Conservation (phyloP, 35 echinoderm and acorn worm species). For the Lytechinus variegatus region DNA sequence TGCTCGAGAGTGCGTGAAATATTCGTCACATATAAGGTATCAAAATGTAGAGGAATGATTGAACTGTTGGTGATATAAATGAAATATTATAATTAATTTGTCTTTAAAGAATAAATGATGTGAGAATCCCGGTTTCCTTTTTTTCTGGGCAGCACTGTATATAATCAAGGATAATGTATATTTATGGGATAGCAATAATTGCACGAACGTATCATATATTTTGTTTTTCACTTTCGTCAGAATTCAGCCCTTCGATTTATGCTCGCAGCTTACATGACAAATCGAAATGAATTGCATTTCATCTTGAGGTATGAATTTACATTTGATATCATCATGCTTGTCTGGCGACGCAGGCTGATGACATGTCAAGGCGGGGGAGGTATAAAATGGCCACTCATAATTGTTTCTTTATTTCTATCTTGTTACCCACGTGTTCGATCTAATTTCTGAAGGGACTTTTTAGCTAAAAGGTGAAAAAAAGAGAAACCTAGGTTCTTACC, state of each 20-base stretch:
- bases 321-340: neutral
- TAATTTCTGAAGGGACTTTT: neutral
- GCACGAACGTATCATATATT: too few relatives aligned
- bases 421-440: neutral
- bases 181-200: too few relatives aligned
- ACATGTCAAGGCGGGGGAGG: neutral
- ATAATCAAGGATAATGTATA: too few relatives aligned
- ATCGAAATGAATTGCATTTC: neutral
- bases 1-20: too few relatives aligned
- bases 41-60: too few relatives aligned
- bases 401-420: neutral
- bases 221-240: neutral
- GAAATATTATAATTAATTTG: too few relatives aligned
- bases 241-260: neutral
- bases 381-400: neutral
- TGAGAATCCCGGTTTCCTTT: too few relatives aligned
- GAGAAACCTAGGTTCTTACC: neutral
- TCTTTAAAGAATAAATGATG: too few relatives aligned
- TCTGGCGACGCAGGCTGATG: neutral
- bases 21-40: too few relatives aligned
- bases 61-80: too few relatives aligned
- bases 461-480: neutral
- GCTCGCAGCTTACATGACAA: neutral
- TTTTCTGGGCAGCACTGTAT: too few relatives aligned
- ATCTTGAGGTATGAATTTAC: neutral